Percentiles rank a stretch among this genome's conserved stretches.
phyloP scores from a whole-genome alignment of 2,888 invertebrate genomes.

The Gari tellinella region DNA sequence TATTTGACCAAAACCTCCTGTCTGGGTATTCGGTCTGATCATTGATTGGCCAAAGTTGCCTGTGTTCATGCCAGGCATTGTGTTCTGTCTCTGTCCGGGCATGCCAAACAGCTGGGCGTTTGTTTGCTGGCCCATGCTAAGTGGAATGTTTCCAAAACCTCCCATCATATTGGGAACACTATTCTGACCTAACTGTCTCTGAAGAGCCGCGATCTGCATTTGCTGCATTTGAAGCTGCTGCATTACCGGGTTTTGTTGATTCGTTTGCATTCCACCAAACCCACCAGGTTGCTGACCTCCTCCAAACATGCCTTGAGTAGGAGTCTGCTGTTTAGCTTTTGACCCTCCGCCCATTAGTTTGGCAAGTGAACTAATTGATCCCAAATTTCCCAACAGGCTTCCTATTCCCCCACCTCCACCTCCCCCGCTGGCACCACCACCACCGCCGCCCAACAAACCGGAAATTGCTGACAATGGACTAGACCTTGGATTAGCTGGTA shows the following conservation, averaged over 20 bases:
- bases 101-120: conserved; percentile 11
- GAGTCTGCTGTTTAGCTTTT: background rate
- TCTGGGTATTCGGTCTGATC: background rate
- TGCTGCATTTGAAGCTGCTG: conserved; percentile 37
- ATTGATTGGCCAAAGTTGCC: background rate
- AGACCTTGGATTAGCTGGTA: conserved; percentile 17
- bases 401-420: conserved; percentile 24
- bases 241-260: conserved; percentile 20
- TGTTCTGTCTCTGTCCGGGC: conserved; percentile 3
- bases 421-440: conserved; percentile 31
- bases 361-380: no score
- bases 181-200: conserved; percentile 22
- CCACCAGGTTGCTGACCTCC: conserved; percentile 16
- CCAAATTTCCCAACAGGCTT: background rate
- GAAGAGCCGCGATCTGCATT: conserved; percentile 39
- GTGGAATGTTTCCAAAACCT: conserved; percentile 31
- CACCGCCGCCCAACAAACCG: conserved; percentile 29
- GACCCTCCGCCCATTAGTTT: no score
- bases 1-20: background rate
- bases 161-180: conserved; percentile 31
- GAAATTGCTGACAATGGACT: conserved; percentile 31
- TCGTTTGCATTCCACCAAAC: conserved; percentile 1
- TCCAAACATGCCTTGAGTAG: conserved; percentile 4
- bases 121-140: conserved; percentile 24
- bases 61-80: no score